Evolutionary conservation across 1,140 invertebrate genomes (phyloP).

Genomic region (Hylaeus volcanicus): DNA sequence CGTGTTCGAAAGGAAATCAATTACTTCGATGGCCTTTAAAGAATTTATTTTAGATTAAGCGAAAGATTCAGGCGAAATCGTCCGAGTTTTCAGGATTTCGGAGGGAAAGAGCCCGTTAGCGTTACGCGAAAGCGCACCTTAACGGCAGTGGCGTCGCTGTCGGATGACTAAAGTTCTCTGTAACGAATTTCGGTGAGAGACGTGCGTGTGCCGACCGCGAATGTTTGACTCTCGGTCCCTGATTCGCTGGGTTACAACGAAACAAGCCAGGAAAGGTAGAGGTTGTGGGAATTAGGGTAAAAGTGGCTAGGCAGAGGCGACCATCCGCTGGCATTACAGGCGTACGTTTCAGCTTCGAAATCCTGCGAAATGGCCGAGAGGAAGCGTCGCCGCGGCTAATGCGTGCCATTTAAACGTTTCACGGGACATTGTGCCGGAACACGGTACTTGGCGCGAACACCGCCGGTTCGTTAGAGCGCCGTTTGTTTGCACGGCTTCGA

Average conservation of each 20-base stretch:
- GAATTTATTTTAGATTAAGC: too few relatives aligned
- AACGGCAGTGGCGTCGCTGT: too few relatives aligned
- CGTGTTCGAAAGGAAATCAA: too few relatives aligned
- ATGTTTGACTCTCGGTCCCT: conserved; percentile 1
- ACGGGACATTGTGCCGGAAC: conserved; percentile 74
- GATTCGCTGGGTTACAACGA: background rate
- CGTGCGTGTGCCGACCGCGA: background rate
- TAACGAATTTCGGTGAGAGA: conserved; percentile 1
- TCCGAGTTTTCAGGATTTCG: too few relatives aligned
- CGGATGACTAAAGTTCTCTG: background rate
- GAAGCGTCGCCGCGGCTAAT: conserved; percentile 62
- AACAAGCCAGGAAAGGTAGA: background rate
- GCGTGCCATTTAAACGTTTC: conserved; percentile 74
- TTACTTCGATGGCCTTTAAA: too few relatives aligned
- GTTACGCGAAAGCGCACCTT: background rate
- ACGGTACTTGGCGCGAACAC: conserved; percentile 71
- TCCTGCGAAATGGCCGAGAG: conserved; percentile 41
- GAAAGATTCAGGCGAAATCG: too few relatives aligned
- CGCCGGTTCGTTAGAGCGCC: conserved; percentile 72
- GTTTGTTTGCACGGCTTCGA: conserved; percentile 72
- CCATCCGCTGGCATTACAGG: conserved; percentile 33
- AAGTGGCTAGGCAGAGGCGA: conserved; percentile 21
- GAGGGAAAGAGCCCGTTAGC: too few relatives aligned
- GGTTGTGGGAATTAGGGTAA: conserved; percentile 6
- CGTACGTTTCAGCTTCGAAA: conserved; percentile 48